Evolutionary conservation across 2,797 vertebrate genomes (phyloP).

Genomic region (Amphiprion clarkii): DNA sequence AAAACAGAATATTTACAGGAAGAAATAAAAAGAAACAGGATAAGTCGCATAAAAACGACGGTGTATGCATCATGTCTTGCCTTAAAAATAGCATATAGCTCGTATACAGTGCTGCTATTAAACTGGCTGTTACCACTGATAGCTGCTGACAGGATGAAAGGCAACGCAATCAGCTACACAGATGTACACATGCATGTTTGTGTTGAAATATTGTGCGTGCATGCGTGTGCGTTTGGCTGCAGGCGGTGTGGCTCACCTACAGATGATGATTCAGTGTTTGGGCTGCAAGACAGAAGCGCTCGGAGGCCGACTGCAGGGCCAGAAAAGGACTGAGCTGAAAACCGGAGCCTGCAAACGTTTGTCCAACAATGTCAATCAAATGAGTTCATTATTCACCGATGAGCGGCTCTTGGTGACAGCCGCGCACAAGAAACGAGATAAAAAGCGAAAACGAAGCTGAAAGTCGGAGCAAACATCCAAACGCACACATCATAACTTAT

Average conservation of each 20-base stretch:
- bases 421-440: not conserved
- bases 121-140: slow-evolving; percentile 43
- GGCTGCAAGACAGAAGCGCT: slow-evolving; percentile 35
- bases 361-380: slow-evolving; percentile 25
- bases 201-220: slow-evolving; percentile 3
- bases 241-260: slow-evolving; percentile 48
- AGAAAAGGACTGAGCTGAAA: slow-evolving; percentile 23
- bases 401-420: slow-evolving; percentile 10
- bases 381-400: slow-evolving; percentile 3
- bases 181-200: not conserved
- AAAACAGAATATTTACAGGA: slow-evolving; percentile 24
- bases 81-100: slow-evolving; percentile 66
- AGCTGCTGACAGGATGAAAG: slow-evolving; percentile 53
- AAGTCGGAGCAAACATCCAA: not conserved
- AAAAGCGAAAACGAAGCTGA: not conserved
- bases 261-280: slow-evolving; percentile 53
- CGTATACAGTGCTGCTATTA: slow-evolving; percentile 49
- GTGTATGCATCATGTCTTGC: slow-evolving; percentile 37
- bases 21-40: slow-evolving; percentile 2
- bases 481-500: slow-evolving; percentile 19
- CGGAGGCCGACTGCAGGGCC: slow-evolving; percentile 41
- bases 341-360: slow-evolving; percentile 17
- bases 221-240: slow-evolving; percentile 37
- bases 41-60: slow-evolving; percentile 23
- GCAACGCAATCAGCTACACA: not conserved